Evolutionary conservation across 37 sponge, comb jelly and placozoan species (phyloP).

Genomic region (Dysidea cf. avara): DNA sequence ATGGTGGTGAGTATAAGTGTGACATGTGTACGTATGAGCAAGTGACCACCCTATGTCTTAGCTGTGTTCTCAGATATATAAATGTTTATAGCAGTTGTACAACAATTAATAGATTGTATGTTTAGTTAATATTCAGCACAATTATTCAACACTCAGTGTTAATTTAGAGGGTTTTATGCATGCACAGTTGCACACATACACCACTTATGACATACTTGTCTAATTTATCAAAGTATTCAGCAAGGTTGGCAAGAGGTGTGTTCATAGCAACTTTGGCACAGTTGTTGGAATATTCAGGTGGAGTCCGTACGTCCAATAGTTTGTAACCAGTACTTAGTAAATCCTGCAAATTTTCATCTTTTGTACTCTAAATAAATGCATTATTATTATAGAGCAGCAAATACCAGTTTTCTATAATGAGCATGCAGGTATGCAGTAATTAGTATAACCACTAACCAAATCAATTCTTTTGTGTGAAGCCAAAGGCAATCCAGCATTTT

Average conservation of each 20-base stretch:
- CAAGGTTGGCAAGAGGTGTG: slow-evolving; percentile 45
- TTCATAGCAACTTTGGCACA: slow-evolving; percentile 52
- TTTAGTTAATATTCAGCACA: no score
- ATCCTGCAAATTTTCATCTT: background rate
- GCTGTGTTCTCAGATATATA: no score
- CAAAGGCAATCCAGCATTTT: slow-evolving; percentile 31
- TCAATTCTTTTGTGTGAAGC: slow-evolving; percentile 30
- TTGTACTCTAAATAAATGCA: background rate
- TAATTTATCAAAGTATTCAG: slow-evolving; percentile 1
- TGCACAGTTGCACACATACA: no score
- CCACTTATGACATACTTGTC: slow-evolving; percentile 41
- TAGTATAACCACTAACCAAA: slow-evolving; percentile 39
- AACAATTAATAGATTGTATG: no score
- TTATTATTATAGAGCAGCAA: background rate
- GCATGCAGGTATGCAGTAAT: background rate
- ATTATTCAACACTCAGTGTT: no score
- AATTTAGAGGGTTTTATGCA: no score
- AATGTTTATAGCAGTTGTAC: no score
- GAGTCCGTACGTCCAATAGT: slow-evolving; percentile 66
- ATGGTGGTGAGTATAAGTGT: no score
- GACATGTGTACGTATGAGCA: no score
- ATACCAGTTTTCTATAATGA: background rate
- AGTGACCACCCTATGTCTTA: no score
- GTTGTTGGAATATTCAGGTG: slow-evolving; percentile 48
- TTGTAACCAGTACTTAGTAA: slow-evolving; percentile 33